Base-by-base conservation (phyloP, 2,113 vertebrate species). In the Xenopus laevis region DNA sequence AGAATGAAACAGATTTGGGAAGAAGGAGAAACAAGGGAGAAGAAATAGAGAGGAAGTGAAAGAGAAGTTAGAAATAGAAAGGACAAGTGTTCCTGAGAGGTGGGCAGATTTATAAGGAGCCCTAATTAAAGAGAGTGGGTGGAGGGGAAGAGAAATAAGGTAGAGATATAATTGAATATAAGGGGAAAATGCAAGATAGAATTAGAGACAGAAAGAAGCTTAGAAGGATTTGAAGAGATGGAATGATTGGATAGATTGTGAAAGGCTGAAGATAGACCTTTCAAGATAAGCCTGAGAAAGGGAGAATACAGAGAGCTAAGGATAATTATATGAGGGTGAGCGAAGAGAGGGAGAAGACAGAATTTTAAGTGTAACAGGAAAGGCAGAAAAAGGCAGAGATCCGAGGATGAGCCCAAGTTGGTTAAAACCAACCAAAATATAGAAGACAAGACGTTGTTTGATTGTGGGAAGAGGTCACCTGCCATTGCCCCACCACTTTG, bases 11-110 rank as follows among this genome's bases (percentile, higher is more conserved):
- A 57, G 47, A 68, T 45, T 67, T 65, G 92, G 92, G 89, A 86
- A 81, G 61, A 33, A 77, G 88, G 84, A 84, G 87, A 83, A 88
- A 87, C 87, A 88, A 85, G 87, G 44, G 53, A 23, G 16, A 55
- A 13, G 18, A 10, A 55, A 40, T 21, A 20, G 57, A 15, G 66
- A 18, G 60, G 18, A 45, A 33, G 57, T 30, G 66, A 18, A 50
- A 12, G 66, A 55, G 64, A 27, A 66, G 71, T 23, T 13, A 17
- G 20, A 44, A 65, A 68, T 44, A 21, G 45, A 60, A 20, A 59
- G 65, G 21, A 10, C 18, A 52, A 40, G 52, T 47, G 15, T n/a
- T 50, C 13, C 27, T 13, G 52, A 1, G 30, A n/a, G 66, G n/a
- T 9, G 57, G 63, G 65, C 61, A 21, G 13, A n/a, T 33, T 59